Evolutionary conservation across 2,113 vertebrate genomes (phyloP).

Genomic region (Cyanistes caeruleus): DNA sequence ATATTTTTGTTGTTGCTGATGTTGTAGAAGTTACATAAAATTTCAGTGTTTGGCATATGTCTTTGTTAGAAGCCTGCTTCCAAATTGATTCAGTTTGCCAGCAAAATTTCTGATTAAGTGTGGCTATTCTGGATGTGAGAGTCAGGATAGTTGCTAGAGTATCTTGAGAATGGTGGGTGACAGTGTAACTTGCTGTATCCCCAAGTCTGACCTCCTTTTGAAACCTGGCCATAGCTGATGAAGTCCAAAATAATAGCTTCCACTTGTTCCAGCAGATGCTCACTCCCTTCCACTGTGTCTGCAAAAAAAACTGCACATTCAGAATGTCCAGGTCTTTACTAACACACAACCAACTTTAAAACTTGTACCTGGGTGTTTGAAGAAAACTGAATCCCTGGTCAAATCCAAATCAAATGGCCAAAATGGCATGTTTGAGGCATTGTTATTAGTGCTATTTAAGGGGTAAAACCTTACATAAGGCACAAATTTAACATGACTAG

Average conservation of each 20-base stretch:
- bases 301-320: not conserved
- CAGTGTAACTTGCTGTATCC: not conserved
- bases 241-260: not conserved
- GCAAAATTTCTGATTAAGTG: not conserved
- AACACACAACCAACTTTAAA: not conserved
- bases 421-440: not conserved
- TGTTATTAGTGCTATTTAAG: not conserved
- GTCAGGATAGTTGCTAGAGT: not conserved
- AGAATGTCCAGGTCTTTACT: not conserved
- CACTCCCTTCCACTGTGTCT: not conserved
- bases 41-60: not conserved
- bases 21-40: not conserved
- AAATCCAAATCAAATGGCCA: not conserved
- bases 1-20: not conserved
- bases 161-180: not conserved
- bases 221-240: not conserved
- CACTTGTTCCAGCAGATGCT: not conserved
- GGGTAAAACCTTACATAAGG: not conserved
- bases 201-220: not conserved
- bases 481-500: not conserved
- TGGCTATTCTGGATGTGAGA: slow-evolving; percentile 59
- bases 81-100: not conserved
- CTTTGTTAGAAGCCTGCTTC: not conserved
- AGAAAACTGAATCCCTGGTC: not conserved
- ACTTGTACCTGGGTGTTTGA: not conserved